Percentiles rank a stretch among this genome's conserved stretches.
These are phyloP conservation scores for Piaya cayana DNA, from an alignment of 2,113 vertebrate species.

Conservation along the genomic window DNA sequence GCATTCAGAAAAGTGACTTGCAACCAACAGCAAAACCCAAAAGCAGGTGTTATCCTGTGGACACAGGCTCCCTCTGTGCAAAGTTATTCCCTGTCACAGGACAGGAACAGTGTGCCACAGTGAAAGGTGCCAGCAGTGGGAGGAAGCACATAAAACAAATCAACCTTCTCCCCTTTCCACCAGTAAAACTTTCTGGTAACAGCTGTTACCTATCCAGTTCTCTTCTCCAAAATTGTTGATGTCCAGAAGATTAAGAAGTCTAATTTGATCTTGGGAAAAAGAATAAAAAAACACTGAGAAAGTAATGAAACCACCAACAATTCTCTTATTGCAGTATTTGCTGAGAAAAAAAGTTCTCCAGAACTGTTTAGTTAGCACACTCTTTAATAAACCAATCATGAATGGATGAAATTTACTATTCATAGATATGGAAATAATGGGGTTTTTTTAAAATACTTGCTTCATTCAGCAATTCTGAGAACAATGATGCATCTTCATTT, in stretches of 20 bases:
- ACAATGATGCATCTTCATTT: constrained; percentile 15
- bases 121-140: constrained; percentile 8
- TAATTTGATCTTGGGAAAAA: not conserved
- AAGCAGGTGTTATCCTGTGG: not conserved
- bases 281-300: constrained; percentile 36
- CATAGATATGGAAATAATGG: not conserved
- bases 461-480: constrained; percentile 2
- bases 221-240: constrained; percentile 30
- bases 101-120: not conserved
- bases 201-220: constrained; percentile 43
- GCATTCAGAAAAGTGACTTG: not conserved
- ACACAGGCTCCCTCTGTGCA: constrained; percentile 37
- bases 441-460: not conserved
- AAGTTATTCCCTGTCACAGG: not conserved
- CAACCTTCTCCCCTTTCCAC: constrained; percentile 25
- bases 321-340: not conserved
- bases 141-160: constrained; percentile 33
- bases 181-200: constrained; percentile 6
- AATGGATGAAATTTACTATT: constrained; percentile 38
- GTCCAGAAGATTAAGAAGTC: constrained; percentile 24
- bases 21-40: not conserved
- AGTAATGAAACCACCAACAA: constrained; percentile 22
- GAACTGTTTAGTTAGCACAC: not conserved
- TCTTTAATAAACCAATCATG: not conserved
- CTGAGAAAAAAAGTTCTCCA: not conserved